Evolutionary conservation across 2,797 vertebrate species (phyloP).

Genomic region (Hyperoplus immaculatus): DNA sequence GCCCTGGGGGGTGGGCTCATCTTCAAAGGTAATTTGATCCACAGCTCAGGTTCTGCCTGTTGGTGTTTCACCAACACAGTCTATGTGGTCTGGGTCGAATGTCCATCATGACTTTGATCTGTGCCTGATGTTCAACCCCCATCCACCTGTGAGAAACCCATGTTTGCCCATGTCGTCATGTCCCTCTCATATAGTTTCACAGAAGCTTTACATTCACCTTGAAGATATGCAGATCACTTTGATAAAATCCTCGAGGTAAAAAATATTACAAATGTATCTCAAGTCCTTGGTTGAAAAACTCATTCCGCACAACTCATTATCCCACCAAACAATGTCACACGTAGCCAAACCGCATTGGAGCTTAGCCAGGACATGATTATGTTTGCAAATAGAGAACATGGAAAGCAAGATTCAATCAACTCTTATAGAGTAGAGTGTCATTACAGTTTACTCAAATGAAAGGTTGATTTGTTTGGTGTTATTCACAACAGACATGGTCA

Average conservation of each 20-base stretch:
- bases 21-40: slow-evolving; percentile 84
- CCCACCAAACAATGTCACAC: slow-evolving; percentile 11
- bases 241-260: slow-evolving; percentile 26
- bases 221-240: slow-evolving; percentile 43
- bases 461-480: slow-evolving; percentile 54
- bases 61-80: slow-evolving; percentile 59
- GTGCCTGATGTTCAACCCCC: slow-evolving; percentile 55
- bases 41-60: slow-evolving; percentile 77
- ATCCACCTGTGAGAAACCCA: slow-evolving; percentile 52
- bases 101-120: slow-evolving; percentile 79
- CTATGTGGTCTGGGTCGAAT: slow-evolving; percentile 67
- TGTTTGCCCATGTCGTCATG: slow-evolving; percentile 44
- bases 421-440: slow-evolving; percentile 28
- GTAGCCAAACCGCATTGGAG: not conserved
- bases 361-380: slow-evolving; percentile 41
- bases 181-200: slow-evolving; percentile 32
- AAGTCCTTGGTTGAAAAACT: slow-evolving; percentile 27
- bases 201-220: slow-evolving; percentile 55
- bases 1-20: slow-evolving; percentile 51
- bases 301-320: slow-evolving; percentile 29
- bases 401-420: slow-evolving; percentile 34
- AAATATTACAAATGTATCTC: slow-evolving; percentile 28
- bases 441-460: slow-evolving; percentile 47
- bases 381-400: slow-evolving; percentile 31
- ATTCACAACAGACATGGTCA: slow-evolving; percentile 30